These are phyloP conservation scores for Festucalex cinctus DNA, from an alignment of 2,113 vertebrate species.

Conservation along the genomic window DNA sequence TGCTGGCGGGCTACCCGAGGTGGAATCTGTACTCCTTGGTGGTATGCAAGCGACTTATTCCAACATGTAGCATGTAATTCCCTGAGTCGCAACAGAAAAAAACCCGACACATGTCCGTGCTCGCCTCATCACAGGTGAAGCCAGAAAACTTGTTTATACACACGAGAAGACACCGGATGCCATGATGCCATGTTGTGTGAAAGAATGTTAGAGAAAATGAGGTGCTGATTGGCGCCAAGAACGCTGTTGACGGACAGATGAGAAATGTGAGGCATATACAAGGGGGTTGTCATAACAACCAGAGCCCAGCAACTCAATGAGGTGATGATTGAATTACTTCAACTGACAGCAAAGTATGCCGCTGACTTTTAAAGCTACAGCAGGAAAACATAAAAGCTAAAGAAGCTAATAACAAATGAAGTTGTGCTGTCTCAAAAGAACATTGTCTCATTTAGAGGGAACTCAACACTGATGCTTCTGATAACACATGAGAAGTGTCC, in stretches of 20 bases:
- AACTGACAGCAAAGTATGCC: not conserved
- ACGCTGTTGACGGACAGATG: conserved; percentile 14
- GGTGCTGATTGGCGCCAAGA: not conserved
- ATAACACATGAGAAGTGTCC: too few species aligned
- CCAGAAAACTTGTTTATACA: not conserved
- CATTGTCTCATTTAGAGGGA: too few species aligned
- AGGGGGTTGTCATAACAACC: not conserved
- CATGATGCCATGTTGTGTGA: not conserved
- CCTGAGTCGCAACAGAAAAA: not conserved
- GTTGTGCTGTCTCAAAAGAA: too few species aligned
- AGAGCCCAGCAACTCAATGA: not conserved
- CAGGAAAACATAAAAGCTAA: too few species aligned
- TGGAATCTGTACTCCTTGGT: not conserved
- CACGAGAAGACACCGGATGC: not conserved
- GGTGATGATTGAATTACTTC: not conserved
- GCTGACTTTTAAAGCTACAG: too few species aligned
- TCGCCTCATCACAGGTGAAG: not conserved
- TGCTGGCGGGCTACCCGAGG: not conserved
- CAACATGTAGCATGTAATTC: not conserved
- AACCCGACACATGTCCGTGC: not conserved
- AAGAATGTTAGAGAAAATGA: not conserved
- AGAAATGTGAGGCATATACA: conserved; percentile 11
- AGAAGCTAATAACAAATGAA: too few species aligned
- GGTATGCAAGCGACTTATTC: not conserved
- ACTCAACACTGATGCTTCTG: too few species aligned